Conservation (phyloP, 2,797 vertebrate species). For the Muraenolepis orangiensis region DNA sequence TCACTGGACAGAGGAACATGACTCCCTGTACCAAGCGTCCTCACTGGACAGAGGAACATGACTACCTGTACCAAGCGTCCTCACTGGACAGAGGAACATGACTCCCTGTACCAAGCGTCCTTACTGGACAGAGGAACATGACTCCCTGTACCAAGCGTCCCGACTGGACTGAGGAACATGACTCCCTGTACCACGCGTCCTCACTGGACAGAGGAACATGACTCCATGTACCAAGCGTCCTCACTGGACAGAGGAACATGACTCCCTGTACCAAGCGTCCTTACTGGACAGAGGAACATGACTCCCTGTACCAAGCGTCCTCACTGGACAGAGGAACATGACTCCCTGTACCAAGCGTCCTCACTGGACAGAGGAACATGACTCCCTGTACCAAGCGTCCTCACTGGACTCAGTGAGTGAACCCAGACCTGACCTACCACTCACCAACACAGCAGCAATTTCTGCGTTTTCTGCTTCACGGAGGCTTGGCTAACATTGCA, state of each 20-base stretch:
- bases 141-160: not conserved
- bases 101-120: not conserved
- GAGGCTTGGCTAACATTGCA: not conserved
- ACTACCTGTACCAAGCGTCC: not conserved
- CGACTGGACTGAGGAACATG: not conserved
- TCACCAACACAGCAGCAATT: not conserved
- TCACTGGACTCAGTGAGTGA: not conserved
- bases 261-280: not conserved
- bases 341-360: not conserved
- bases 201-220: not conserved
- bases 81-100: not conserved
- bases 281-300: not conserved
- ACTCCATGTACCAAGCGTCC: not conserved
- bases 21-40: not conserved
- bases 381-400: not conserved
- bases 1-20: not conserved
- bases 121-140: not conserved
- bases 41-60: not conserved
- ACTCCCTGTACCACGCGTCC: not conserved
- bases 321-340: not conserved
- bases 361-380: not conserved
- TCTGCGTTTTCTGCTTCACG: not conserved
- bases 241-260: not conserved
- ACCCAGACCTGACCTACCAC: not conserved
- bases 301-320: not conserved